phyloP scores from a whole-genome alignment of 2,888 invertebrate genomes.

The Chirona hameri region DNA sequence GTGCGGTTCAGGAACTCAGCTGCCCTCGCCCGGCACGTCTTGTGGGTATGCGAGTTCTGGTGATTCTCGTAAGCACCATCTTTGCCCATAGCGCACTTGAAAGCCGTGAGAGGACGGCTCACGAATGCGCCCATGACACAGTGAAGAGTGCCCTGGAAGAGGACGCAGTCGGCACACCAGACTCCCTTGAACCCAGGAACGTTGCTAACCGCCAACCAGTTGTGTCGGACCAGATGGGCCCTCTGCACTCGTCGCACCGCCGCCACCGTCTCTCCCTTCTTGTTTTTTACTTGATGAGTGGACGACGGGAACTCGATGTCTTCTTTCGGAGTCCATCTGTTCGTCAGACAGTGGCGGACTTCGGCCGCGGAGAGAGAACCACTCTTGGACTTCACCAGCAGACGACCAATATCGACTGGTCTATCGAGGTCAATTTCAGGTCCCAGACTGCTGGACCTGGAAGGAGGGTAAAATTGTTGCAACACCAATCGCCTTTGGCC shows the following conservation, averaged over 20 bases:
- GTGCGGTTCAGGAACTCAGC: neutral
- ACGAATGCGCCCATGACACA: neutral
- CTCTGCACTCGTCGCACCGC: neutral
- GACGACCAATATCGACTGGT: neutral
- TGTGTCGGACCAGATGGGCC: neutral
- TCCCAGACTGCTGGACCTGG: too few species aligned
- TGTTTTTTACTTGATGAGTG: neutral
- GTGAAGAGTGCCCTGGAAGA: neutral
- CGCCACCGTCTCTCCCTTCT: neutral
- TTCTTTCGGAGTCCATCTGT: neutral
- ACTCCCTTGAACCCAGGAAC: neutral
- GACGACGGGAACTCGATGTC: neutral
- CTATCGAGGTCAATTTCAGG: too few species aligned
- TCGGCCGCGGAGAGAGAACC: neutral
- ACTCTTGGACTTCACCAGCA: neutral
- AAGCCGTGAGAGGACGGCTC: neutral
- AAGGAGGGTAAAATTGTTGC: too few species aligned
- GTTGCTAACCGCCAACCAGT: neutral
- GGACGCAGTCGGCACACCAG: too few species aligned
- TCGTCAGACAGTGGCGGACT: neutral
- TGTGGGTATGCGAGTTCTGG: neutral
- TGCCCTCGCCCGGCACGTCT: neutral
- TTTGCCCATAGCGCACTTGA: neutral
- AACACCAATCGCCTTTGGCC: too few species aligned
- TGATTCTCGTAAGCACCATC: neutral